Evolutionary conservation across 2,797 vertebrate genomes (phyloP), one percentile per base, ranked within the genome.

Genomic region (Natrix natrix): DNA sequence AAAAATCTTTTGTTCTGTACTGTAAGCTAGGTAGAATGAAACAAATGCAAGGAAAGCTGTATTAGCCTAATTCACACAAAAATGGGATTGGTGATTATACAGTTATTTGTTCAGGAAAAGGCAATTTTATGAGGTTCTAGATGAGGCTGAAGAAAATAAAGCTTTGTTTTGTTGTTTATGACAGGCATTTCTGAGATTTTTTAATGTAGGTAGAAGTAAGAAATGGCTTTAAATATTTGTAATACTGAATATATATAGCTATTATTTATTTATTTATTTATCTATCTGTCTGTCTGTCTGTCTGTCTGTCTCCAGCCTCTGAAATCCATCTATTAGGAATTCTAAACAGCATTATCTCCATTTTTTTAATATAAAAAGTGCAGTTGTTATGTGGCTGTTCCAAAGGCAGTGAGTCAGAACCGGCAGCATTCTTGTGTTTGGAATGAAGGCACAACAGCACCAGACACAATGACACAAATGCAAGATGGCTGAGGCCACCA

Each of bases 401-500:
- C 88, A 24, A 13, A 90, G 95, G 94, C 94, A 94, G 66, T 0
- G 86, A 88, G 92, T 93, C 87, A 14, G 5, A 95, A 55, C 4
- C 3, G 32, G 90, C 90, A 61, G 0, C 90, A 0, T 74, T 83
- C 92, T 89, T 89, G 54, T 37, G 59, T 91, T 95, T 94, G 93
- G 97, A 87, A 93, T 97, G 96, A 92, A 97, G 98, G 96, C 96
- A 92, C 63, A 66, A 96, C 92, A 96, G 96, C 95, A 95, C 97
- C 95, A 91, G 95, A 86, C 95, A 92, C 87, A 74, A 92, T 24
- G 91, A 94, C 56, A 96, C 86, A 92, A 96, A 96, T 95, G 63
- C 97, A 97, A 97, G 97, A 97, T 97, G 98, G 97, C 98, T 93
- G 94, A 96, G 95, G 93, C 96, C 95, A 96, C 98, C 98, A 98